These are phyloP conservation scores for Agrotis exclamationis DNA, from an alignment of 2,888 invertebrate species.

Conservation along the genomic window DNA sequence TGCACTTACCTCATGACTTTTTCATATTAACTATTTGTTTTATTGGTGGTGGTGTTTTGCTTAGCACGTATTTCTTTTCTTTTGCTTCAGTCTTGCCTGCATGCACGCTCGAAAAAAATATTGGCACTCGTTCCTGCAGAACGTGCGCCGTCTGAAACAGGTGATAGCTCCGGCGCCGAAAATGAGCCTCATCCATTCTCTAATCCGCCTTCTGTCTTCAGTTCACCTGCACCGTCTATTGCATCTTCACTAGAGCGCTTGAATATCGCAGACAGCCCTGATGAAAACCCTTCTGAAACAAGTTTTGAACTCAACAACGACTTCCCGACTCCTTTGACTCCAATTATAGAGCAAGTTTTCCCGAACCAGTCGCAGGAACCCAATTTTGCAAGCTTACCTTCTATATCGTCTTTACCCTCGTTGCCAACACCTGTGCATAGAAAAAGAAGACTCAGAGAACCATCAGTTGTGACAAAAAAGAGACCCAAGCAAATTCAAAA, in stretches of 20 bases:
- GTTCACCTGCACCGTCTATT: not conserved
- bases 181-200: too few species aligned
- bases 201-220: too few species aligned
- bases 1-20: too few species aligned
- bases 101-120: not conserved
- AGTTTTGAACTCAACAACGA: too few species aligned
- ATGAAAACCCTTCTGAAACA: constrained; percentile 3
- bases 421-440: not conserved
- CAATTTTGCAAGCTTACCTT: not conserved
- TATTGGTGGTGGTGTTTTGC: too few species aligned
- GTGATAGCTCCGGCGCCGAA: too few species aligned
- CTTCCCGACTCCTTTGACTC: not conserved
- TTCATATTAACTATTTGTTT: too few species aligned
- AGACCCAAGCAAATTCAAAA: not conserved
- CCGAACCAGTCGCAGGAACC: not conserved
- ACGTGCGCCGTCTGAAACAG: too few species aligned
- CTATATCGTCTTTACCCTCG: not conserved
- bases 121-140: not conserved
- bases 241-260: not conserved
- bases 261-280: not conserved
- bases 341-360: not conserved
- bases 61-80: too few species aligned
- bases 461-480: not conserved
- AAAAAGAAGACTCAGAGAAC: not conserved
- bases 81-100: not conserved